Percentiles rank a stretch among this genome's conserved stretches.
Evolutionary conservation across 92 coral and sea anemone species (phyloP).

Genomic region (Epizoanthus illoricatus): DNA sequence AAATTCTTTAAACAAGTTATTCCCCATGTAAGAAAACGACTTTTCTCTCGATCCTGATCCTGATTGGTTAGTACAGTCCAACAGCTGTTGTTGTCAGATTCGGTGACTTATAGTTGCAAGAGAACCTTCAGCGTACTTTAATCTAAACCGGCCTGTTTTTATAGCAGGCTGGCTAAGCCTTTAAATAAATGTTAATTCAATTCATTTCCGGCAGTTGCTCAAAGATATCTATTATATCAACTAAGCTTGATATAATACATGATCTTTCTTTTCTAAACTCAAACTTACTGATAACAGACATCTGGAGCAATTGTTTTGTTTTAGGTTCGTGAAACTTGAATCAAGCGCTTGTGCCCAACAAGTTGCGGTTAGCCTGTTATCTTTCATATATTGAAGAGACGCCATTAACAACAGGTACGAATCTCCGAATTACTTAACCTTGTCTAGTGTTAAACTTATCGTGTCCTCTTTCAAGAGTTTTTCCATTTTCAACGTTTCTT

Average conservation of each 20-base stretch:
- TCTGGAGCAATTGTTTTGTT: background rate
- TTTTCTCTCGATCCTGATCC: too few relatives aligned
- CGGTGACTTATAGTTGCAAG: too few relatives aligned
- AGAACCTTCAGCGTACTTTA: too few relatives aligned
- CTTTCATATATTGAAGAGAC: background rate
- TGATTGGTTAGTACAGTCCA: too few relatives aligned
- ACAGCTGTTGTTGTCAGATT: too few relatives aligned
- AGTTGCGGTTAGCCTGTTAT: conserved; percentile 10
- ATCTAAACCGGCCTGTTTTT: background rate
- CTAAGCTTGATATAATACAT: too few relatives aligned
- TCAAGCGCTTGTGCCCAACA: background rate
- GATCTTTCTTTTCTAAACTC: background rate
- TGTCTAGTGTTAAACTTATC: background rate
- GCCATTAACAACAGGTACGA: background rate
- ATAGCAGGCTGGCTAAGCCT: background rate
- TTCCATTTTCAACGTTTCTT: background rate
- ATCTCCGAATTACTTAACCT: background rate
- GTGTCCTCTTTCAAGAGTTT: background rate
- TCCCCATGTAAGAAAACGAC: too few relatives aligned
- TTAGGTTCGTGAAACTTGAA: too few relatives aligned
- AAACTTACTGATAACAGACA: conserved; percentile 1
- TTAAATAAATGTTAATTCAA: background rate
- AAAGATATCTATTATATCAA: background rate
- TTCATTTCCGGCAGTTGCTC: background rate
- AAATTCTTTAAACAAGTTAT: too few relatives aligned